Percentiles rank a stretch among this genome's conserved stretches.
Evolutionary conservation across 2,888 invertebrate genomes (phyloP).

Genomic region (Germaria angustata): DNA sequence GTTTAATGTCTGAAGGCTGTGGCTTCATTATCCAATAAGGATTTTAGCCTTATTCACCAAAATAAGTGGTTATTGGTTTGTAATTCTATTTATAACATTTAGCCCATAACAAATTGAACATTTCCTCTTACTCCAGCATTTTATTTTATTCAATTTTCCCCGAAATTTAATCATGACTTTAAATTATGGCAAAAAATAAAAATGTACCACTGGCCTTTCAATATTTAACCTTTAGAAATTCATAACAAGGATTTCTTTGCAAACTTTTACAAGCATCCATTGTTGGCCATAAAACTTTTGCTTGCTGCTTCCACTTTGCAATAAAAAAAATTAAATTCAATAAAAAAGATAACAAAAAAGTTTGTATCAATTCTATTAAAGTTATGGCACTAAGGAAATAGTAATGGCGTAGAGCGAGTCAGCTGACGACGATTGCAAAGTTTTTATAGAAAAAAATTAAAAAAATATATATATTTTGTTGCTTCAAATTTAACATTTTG

Average conservation of each 20-base stretch:
- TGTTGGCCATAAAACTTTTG: conserved; percentile 27
- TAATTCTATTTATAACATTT: too few species aligned
- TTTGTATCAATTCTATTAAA: neutral
- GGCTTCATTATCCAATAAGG: too few species aligned
- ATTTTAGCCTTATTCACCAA: too few species aligned
- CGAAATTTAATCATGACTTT: too few species aligned
- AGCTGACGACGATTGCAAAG: neutral
- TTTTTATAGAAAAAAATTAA: too few species aligned
- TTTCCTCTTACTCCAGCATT: too few species aligned
- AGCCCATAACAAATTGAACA: too few species aligned
- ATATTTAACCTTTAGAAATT: conserved; percentile 22
- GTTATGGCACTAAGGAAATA: neutral
- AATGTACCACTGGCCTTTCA: neutral
- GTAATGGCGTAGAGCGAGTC: neutral
- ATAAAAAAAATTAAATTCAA: neutral
- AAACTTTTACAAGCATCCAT: conserved; percentile 8
- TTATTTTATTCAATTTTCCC: too few species aligned
- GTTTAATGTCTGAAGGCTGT: too few species aligned
- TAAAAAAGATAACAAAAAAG: neutral
- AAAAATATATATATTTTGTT: too few species aligned
- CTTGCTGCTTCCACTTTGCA: neutral
- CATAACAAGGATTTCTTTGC: neutral
- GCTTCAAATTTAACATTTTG: too few species aligned
- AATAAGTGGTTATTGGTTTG: too few species aligned
- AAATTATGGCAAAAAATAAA: neutral